These are phyloP conservation scores for Enteromius mattozi DNA, from an alignment of 2,797 vertebrate genomes.

Conservation along the genomic window DNA sequence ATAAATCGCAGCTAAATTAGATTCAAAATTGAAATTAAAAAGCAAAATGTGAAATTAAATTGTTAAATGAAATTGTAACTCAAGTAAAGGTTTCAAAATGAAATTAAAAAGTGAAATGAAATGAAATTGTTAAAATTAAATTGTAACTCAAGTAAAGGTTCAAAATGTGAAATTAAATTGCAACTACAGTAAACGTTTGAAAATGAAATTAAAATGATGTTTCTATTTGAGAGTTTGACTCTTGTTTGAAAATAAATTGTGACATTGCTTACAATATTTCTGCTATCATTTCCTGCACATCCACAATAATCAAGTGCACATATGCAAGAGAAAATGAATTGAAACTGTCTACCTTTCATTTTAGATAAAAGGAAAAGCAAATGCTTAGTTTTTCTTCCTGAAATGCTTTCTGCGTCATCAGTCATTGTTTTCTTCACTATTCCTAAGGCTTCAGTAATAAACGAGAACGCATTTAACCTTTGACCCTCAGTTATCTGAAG, in stretches of 20 bases:
- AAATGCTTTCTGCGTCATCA: not conserved
- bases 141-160: too few species aligned
- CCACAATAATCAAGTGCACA: not conserved
- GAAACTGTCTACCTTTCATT: constrained; percentile 13
- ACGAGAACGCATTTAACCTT: not conserved
- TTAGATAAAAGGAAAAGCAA: not conserved
- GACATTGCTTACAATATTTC: not conserved
- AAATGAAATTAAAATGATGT: too few species aligned
- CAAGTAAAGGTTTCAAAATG: too few species aligned
- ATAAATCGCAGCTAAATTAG: too few species aligned
- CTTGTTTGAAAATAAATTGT: not conserved
- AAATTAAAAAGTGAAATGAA: too few species aligned
- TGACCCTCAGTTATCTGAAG: not conserved
- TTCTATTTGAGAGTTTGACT: too few species aligned
- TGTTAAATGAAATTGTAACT: too few species aligned
- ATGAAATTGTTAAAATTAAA: too few species aligned
- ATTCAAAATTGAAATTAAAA: too few species aligned
- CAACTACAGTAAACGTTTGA: too few species aligned
- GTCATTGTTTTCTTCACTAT: not conserved
- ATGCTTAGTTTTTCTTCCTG: not conserved
- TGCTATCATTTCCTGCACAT: not conserved
- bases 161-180: too few species aligned
- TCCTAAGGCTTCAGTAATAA: not conserved
- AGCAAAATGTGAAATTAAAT: too few species aligned
- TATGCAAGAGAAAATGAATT: not conserved